Evolutionary conservation across 1,140 invertebrate species (phyloP).

Genomic region (Micrasema minimum): DNA sequence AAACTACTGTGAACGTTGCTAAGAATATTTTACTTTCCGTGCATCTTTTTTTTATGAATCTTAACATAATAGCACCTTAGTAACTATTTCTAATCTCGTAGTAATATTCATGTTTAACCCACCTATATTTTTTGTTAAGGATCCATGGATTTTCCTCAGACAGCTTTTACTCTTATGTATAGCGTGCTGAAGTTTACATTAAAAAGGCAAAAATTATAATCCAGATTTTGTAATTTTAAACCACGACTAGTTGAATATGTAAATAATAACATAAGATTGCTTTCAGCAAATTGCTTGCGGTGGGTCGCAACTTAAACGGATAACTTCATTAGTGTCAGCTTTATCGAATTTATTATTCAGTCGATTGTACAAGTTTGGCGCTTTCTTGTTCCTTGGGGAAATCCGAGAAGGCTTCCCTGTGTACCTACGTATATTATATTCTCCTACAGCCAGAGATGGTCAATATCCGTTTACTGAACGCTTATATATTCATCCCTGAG

Average conservation of each 20-base stretch:
- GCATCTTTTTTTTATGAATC: too few species aligned
- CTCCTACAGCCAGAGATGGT: background rate
- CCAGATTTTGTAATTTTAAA: too few species aligned
- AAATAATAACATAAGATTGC: background rate
- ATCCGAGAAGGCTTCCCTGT: background rate
- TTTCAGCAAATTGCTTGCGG: slow-evolving; percentile 15
- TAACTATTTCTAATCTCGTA: too few species aligned
- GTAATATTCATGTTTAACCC: too few species aligned
- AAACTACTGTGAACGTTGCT: too few species aligned
- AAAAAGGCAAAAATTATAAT: too few species aligned
- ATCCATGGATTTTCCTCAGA: too few species aligned
- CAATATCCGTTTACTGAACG: background rate
- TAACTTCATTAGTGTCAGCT: slow-evolving; percentile 6
- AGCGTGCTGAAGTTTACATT: too few species aligned
- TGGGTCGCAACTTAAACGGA: background rate
- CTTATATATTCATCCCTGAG: background rate
- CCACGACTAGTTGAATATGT: background rate
- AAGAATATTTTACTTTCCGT: too few species aligned
- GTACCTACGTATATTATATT: background rate
- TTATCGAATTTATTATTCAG: slow-evolving; percentile 20
- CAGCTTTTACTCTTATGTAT: too few species aligned
- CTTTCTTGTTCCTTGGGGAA: background rate
- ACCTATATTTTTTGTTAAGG: too few species aligned
- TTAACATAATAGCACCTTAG: too few species aligned
- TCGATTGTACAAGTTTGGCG: slow-evolving; percentile 8